Evolutionary conservation across 1,140 invertebrate species (phyloP).

Genomic region (Trichomalopsis sarcophagae): DNA sequence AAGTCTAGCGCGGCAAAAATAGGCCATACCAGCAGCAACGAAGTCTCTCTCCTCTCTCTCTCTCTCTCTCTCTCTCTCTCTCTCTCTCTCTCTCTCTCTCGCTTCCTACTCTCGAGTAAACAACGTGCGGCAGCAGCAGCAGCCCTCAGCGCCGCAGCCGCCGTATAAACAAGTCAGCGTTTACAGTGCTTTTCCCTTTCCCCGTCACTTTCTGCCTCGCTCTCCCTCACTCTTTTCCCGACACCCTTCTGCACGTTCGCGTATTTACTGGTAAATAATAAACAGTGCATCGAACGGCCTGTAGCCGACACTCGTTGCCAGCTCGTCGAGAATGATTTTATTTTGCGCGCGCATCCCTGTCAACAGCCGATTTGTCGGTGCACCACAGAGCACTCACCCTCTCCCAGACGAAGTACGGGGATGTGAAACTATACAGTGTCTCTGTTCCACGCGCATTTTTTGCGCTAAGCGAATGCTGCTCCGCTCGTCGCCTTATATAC

Average conservation of each 20-base stretch:
- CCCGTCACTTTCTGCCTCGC: background rate
- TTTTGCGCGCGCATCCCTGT: background rate
- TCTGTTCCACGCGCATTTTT: too few species aligned
- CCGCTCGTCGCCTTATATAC: too few species aligned
- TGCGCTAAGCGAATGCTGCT: too few species aligned
- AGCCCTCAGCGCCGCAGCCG: background rate
- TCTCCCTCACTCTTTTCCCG: background rate
- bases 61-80: background rate
- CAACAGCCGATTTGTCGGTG: too few species aligned
- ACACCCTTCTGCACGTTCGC: background rate
- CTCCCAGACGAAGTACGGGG: background rate
- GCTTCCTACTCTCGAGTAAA: background rate
- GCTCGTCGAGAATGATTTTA: background rate
- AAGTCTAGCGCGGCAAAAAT: background rate
- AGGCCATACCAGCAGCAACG: background rate
- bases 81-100: too few species aligned
- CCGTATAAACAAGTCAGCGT: background rate
- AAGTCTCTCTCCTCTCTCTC: background rate
- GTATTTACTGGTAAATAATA: conserved; percentile 11
- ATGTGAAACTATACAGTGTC: background rate
- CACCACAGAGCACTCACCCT: too few species aligned
- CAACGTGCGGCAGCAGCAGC: background rate
- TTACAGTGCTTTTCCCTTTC: background rate
- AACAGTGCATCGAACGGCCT: background rate
- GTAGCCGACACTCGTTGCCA: background rate